Conservation (phyloP, 2,888 invertebrate species). For the Pollenia angustigena region DNA sequence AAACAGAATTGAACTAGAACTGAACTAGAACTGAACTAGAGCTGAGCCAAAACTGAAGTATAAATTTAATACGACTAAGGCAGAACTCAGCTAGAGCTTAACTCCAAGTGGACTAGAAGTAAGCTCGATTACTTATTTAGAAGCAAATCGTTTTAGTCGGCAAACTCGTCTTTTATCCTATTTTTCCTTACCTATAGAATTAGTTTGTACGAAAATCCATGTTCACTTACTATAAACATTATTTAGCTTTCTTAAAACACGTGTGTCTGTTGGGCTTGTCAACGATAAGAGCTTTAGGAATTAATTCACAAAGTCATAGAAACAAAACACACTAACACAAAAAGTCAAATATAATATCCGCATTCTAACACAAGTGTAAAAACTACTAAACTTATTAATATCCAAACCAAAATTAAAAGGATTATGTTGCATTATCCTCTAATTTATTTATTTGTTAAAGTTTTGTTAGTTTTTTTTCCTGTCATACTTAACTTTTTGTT, state of each 20-base stretch:
- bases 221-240: no score
- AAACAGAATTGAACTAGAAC: no score
- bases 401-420: constrained; percentile 78
- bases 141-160: no score
- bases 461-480: constrained; percentile 51
- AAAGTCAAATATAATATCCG: constrained; percentile 50
- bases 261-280: constrained; percentile 40
- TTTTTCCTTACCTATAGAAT: no score
- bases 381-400: constrained; percentile 67
- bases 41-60: no score
- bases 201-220: no score
- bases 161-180: no score
- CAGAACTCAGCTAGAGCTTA: no score
- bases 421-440: constrained; percentile 80
- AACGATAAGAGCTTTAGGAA: constrained; percentile 49
- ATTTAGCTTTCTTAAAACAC: not conserved
- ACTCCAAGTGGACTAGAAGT: no score
- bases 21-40: no score
- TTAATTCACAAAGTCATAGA: constrained; percentile 19
- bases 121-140: no score
- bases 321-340: not conserved
- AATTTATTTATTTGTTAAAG: constrained; percentile 78
- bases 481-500: constrained; percentile 57
- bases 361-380: constrained; percentile 51
- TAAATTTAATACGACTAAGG: no score